Percentiles rank a stretch among this genome's conserved stretches.
Conservation (phyloP, 2,113 vertebrate species). For the Pollachius pollachius region DNA sequence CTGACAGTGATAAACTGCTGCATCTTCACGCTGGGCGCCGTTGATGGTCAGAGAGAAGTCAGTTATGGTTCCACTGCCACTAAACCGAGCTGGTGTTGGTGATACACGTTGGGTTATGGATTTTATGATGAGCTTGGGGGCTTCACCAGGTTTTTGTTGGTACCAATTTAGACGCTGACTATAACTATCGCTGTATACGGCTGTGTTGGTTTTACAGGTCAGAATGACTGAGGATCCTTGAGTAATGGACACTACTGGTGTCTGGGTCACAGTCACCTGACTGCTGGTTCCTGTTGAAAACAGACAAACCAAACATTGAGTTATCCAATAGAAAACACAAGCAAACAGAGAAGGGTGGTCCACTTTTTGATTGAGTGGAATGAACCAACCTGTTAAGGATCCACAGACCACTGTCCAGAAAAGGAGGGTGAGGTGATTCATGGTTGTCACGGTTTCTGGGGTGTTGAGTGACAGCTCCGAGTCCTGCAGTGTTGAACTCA, state of each 20-base stretch:
- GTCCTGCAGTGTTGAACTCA: conserved; percentile 41
- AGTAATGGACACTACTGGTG: conserved; percentile 10
- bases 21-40: conserved; percentile 41
- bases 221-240: conserved; percentile 39
- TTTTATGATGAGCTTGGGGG: no score
- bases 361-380: conserved; percentile 15
- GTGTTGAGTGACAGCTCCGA: conserved; percentile 29
- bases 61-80: not conserved
- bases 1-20: conserved; percentile 54
- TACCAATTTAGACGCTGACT: conserved; percentile 28
- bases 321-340: not conserved
- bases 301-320: no score
- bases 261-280: conserved; percentile 56
- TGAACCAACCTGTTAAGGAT: conserved; percentile 33
- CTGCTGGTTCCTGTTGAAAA: conserved; percentile 20
- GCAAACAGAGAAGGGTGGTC: conserved; percentile 21
- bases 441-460: conserved; percentile 38
- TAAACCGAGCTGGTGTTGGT: conserved; percentile 2
- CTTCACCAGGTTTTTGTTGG: conserved; percentile 51
- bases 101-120: no score
- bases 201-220: conserved; percentile 32
- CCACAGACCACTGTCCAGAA: conserved; percentile 38
- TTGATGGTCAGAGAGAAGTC: conserved; percentile 47
- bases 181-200: conserved; percentile 7
- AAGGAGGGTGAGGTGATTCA: conserved; percentile 42